Evolutionary conservation across 2,113 vertebrate species (phyloP), one percentile per base, ranked within the genome.

Genomic region (Morone saxatilis): DNA sequence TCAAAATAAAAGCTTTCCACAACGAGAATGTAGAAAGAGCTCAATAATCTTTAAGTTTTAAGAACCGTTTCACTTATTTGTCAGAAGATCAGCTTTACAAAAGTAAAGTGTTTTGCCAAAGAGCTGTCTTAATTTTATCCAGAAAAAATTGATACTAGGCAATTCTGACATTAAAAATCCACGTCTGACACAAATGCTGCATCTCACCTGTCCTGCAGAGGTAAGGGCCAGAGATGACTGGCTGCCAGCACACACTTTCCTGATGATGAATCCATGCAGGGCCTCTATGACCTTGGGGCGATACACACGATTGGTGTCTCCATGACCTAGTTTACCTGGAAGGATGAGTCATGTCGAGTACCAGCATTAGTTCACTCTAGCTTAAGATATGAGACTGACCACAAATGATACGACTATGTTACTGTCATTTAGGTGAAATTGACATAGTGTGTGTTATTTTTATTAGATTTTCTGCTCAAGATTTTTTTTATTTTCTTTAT

Each of bases 301-400:
- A 89, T 96, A 96, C 38, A 96, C 95, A 17, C 96, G 94, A 86
- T 95, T 96, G 38, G 95, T 96, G 86, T 96, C 96, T 53, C 96
- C 96, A 9, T 96, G 96, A 75, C 96, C 96, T n/a, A 96, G 94
- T 95, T 96, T 96, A 89, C 96, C 96, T 96, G 80, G 68, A 89
- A 50, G 22, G 43, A 63, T 50, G 73, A 84, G 71, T 75, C 47
- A 85, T 43, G 59, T 54, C 2, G 6, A 66, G 36, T 4, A 20
- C 1, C 31, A 45, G 53, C 11, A 38, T 59, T 40, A 71, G 16
- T 36, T 45, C 51, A 76, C n/a, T 57, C 1, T 6, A 25, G 31
- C 36, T 54, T 19, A 48, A 72, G 10, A 77, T 40, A 48, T 13
- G 31, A 78, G 1, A 65, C 31, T 31, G 8, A 65, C 3, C 6